Percentiles rank a stretch among this genome's conserved stretches.
These are phyloP conservation scores for Geotrypetes seraphini DNA, from an alignment of 2,797 vertebrate genomes.

Conservation along the genomic window DNA sequence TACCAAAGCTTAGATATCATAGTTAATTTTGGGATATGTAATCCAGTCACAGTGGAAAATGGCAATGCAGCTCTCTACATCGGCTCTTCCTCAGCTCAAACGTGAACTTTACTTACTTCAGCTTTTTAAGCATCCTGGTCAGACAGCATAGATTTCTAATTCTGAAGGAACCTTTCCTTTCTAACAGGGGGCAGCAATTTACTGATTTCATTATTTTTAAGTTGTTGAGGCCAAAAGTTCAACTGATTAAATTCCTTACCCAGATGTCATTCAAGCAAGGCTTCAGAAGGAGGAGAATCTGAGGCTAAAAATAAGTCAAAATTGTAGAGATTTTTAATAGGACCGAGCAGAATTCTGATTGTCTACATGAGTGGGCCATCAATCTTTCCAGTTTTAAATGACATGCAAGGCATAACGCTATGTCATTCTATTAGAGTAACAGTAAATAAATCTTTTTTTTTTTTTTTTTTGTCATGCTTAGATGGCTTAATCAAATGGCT, in stretches of 20 bases:
- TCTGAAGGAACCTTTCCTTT: background rate
- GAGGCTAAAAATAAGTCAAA: conserved; percentile 5
- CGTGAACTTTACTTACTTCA: background rate
- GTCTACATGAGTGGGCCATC: conserved; percentile 8
- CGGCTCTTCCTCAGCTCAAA: background rate
- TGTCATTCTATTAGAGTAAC: conserved; percentile 9
- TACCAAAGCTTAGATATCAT: too few relatives aligned
- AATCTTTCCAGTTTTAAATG: conserved; percentile 4
- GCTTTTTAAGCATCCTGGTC: background rate
- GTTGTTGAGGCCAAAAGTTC: background rate
- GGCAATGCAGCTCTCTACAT: background rate
- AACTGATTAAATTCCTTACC: conserved; percentile 6
- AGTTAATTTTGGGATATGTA: rapidly evolving
- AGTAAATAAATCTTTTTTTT: background rate
- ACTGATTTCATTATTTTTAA: background rate
- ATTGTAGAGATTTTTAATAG: background rate
- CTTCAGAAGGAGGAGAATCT: too few relatives aligned
- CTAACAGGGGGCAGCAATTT: background rate
- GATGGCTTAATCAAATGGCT: background rate
- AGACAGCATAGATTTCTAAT: background rate
- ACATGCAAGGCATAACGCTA: background rate
- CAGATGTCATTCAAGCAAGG: conserved; percentile 1
- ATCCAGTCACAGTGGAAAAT: background rate
- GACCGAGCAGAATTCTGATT: conserved; percentile 7
- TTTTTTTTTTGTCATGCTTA: conserved; percentile 4